phyloP scores from a whole-genome alignment of 2,113 vertebrate species.

The Prochilodus magdalenae region DNA sequence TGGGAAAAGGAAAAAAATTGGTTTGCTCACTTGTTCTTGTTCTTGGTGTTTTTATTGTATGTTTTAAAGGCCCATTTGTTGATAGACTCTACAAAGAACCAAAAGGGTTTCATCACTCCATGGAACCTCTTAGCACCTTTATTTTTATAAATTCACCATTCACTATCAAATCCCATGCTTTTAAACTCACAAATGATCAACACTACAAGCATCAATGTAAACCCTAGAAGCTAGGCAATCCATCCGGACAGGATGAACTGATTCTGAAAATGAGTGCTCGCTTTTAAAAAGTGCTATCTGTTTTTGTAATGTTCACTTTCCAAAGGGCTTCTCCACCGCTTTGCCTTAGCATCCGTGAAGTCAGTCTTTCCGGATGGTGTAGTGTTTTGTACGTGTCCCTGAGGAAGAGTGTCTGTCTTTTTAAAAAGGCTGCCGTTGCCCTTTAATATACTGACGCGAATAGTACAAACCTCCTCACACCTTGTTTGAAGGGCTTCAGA shows the following conservation, averaged over 20 bases:
- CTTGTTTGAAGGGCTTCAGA: slow-evolving; percentile 35
- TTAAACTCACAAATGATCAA: too few species aligned
- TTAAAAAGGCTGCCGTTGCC: slow-evolving; percentile 20
- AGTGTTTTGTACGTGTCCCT: slow-evolving; percentile 10
- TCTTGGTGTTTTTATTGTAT: too few species aligned
- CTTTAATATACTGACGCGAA: neutral
- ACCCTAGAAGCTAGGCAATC: neutral
- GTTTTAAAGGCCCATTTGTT: too few species aligned
- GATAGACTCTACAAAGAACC: neutral
- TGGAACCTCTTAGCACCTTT: neutral
- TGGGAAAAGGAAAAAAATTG: too few species aligned
- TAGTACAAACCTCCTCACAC: slow-evolving; percentile 8
- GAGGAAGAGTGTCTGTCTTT: neutral
- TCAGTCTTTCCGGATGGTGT: neutral
- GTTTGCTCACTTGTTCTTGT: too few species aligned
- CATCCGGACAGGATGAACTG: neutral
- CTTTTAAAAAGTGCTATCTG: neutral
- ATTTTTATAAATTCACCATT: neutral
- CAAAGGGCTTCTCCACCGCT: slow-evolving; percentile 50
- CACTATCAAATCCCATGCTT: too few species aligned
- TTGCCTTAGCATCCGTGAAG: slow-evolving; percentile 58
- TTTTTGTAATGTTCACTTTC: slow-evolving; percentile 22
- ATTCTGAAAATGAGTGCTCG: neutral
- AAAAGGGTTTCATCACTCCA: neutral
- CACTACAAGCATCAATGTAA: neutral